Evolutionary conservation across 2,888 invertebrate species (phyloP).

Genomic region (Penaeus monodon): DNA sequence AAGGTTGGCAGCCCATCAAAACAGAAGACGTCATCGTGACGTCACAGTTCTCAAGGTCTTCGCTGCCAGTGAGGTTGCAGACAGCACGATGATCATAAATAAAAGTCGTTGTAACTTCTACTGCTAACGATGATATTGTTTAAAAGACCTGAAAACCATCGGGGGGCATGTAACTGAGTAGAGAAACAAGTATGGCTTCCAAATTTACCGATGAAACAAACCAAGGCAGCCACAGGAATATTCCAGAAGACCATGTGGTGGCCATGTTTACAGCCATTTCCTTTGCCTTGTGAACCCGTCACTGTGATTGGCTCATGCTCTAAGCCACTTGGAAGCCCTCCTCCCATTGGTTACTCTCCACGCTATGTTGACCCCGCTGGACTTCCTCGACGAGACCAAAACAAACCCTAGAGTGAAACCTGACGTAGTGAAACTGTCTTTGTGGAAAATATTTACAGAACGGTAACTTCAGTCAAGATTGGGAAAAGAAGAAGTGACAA

Average conservation of each 20-base stretch:
- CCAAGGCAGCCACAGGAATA: slow-evolving; percentile 22
- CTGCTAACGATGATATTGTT: no score
- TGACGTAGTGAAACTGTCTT: slow-evolving; percentile 34
- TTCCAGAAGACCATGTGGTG: slow-evolving; percentile 44
- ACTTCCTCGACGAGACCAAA: slow-evolving; percentile 58
- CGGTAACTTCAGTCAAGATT: not conserved
- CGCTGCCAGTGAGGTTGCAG: slow-evolving; percentile 12
- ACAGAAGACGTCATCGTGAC: slow-evolving; percentile 48
- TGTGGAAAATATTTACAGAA: slow-evolving; percentile 6
- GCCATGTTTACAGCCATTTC: slow-evolving; percentile 44
- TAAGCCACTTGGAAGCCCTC: slow-evolving; percentile 2
- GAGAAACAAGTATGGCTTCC: no score
- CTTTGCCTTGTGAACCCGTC: not conserved
- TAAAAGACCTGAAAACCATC: no score
- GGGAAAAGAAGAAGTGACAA: no score
- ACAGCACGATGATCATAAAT: not conserved
- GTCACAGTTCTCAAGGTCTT: slow-evolving; percentile 53
- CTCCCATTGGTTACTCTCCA: slow-evolving; percentile 25
- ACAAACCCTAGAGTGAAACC: slow-evolving; percentile 56
- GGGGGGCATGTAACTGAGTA: no score
- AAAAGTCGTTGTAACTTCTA: slow-evolving; percentile 3
- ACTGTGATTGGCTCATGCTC: slow-evolving; percentile 16
- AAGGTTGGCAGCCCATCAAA: slow-evolving; percentile 40
- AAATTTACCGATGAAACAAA: not conserved
- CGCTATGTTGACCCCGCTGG: slow-evolving; percentile 45